Percentiles rank a stretch among this genome's conserved stretches.
Evolutionary conservation across 2,888 invertebrate species (phyloP).

Genomic region (Clunio marinus): DNA sequence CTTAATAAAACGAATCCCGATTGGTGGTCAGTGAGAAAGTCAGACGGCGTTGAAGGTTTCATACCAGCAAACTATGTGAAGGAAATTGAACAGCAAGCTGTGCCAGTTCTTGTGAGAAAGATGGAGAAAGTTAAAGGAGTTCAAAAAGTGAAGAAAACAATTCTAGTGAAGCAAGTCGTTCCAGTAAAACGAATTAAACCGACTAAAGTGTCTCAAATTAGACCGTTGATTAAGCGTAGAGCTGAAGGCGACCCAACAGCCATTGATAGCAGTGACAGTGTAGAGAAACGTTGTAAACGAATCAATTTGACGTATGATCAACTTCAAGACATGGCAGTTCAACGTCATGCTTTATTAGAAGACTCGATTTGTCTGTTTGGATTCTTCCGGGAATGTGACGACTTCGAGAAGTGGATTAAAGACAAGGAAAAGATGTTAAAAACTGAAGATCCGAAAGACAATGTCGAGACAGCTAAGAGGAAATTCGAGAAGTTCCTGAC

Average conservation of each 20-base stretch:
- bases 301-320: conserved; percentile 79
- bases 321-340: conserved; percentile 72
- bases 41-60: conserved; percentile 89
- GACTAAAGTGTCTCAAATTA: conserved; percentile 47
- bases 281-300: conserved; percentile 71
- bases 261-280: conserved; percentile 64
- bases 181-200: conserved; percentile 65
- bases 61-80: conserved; percentile 96
- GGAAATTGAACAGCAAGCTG: conserved; percentile 83
- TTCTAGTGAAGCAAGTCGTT: conserved; percentile 79
- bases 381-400: conserved; percentile 95
- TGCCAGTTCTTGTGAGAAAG: conserved; percentile 74
- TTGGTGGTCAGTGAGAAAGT: conserved; percentile 98
- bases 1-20: conserved; percentile 93
- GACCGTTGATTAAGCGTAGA: conserved; percentile 50
- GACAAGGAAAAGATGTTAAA: conserved; percentile 87
- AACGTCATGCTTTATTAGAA: conserved; percentile 77
- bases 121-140: conserved; percentile 78
- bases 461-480: conserved; percentile 86
- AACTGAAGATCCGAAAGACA: conserved; percentile 78
- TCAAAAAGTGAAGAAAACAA: conserved; percentile 85
- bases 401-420: conserved; percentile 95
- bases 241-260: conserved; percentile 47
- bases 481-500: conserved; percentile 97
- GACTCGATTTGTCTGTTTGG: conserved; percentile 89